Conservation (phyloP, 2,113 vertebrate genomes). For the Gasterosteus aculeatus region DNA sequence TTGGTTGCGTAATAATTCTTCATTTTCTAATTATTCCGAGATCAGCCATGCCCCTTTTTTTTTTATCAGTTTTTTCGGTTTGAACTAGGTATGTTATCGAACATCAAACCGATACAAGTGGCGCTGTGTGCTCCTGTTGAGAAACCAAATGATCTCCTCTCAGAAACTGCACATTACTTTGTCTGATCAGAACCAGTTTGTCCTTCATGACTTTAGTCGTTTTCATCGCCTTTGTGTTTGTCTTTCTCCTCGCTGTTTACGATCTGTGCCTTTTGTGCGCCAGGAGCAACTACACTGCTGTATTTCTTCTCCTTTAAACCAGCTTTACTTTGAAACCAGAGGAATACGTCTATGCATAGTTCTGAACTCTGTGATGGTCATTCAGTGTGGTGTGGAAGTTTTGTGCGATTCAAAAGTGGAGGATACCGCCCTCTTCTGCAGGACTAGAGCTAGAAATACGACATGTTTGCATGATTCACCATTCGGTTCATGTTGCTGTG, state of each 20-base stretch:
- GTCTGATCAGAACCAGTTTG: conserved; percentile 7
- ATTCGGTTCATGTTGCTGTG: background rate
- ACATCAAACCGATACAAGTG: background rate
- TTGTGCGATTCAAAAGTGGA: conserved; percentile 17
- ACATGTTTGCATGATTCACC: conserved; percentile 26
- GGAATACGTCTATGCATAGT: conserved; percentile 17
- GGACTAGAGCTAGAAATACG: conserved; percentile 8
- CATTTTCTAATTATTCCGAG: conserved; percentile 1
- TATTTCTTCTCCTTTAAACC: background rate
- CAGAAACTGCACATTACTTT: conserved; percentile 47
- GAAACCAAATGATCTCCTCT: conserved; percentile 63
- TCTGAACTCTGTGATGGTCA: background rate
- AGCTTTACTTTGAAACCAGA: conserved; percentile 30
- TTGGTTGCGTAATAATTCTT: background rate
- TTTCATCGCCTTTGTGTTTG: background rate
- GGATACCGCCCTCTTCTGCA: conserved; percentile 64
- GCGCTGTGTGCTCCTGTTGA: conserved; percentile 36
- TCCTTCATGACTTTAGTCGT: background rate
- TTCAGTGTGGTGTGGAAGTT: background rate
- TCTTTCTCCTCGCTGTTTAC: background rate
- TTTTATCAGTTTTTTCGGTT: background rate
- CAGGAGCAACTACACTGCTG: conserved; percentile 29
- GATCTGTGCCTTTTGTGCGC: conserved; percentile 53
- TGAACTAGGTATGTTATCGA: background rate
- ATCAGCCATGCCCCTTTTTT: conserved; percentile 4